phyloP scores from a whole-genome alignment of 2,113 vertebrate genomes.

The Crotalus viridis region DNA sequence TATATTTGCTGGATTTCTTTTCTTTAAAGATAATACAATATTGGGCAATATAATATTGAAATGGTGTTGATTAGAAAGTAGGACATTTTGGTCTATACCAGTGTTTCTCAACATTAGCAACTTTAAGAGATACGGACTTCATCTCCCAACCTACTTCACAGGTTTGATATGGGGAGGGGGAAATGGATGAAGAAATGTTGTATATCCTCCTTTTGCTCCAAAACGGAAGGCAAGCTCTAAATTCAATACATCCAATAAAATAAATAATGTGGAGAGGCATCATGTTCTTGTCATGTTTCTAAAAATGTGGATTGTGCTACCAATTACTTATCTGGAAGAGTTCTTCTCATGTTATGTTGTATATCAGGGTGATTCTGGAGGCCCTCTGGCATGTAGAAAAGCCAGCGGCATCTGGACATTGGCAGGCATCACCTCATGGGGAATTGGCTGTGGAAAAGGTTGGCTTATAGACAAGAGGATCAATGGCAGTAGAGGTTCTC shows the following conservation, averaged over 20 bases:
- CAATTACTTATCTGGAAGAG: background rate
- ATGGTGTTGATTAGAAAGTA: background rate
- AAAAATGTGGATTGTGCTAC: background rate
- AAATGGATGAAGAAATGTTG: background rate
- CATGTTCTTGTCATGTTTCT: too few relatives aligned
- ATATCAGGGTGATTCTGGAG: slow-evolving; percentile 9
- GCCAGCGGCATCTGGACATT: background rate
- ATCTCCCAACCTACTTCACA: background rate
- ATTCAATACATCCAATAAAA: background rate
- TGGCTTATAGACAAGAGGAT: background rate
- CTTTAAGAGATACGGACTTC: background rate
- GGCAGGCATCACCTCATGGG: background rate
- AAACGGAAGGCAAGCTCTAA: background rate
- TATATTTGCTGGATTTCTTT: background rate
- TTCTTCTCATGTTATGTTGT: background rate
- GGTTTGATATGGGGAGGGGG: background rate
- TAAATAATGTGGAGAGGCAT: background rate
- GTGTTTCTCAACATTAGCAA: background rate
- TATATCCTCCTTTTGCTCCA: background rate
- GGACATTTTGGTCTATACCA: background rate
- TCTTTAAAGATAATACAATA: background rate
- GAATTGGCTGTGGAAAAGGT: background rate
- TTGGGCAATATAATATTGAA: background rate
- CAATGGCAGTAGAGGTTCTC: rapidly evolving
- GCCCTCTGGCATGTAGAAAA: background rate